A percentile compares a stretch with the other conserved stretches of the same genome.
These are phyloP conservation scores for Tokudaia muenninki DNA, from an alignment of 2,797 vertebrate genomes.

Conservation along the genomic window DNA sequence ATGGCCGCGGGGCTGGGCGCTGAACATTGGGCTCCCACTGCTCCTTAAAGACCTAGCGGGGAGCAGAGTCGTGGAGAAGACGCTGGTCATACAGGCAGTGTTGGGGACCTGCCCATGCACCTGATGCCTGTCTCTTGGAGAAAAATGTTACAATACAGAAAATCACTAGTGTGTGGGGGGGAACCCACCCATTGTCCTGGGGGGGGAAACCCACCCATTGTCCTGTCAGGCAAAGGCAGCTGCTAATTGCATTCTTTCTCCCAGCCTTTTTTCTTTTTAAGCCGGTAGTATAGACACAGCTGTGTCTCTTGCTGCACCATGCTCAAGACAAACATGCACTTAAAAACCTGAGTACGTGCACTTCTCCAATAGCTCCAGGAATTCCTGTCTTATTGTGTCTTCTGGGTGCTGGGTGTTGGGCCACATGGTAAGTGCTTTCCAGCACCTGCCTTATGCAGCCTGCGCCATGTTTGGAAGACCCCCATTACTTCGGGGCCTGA, in stretches of 20 bases:
- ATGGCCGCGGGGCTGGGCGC: neutral
- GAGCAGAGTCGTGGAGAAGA: accelerated
- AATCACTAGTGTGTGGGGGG: neutral
- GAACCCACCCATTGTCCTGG: neutral
- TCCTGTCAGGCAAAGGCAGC: slow-evolving; percentile 4
- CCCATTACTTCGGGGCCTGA: neutral
- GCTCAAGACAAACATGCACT: neutral
- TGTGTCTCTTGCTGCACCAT: accelerated
- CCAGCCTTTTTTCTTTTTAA: neutral
- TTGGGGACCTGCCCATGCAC: accelerated
- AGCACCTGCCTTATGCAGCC: neutral
- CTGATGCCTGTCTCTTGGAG: neutral
- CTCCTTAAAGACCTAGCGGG: neutral
- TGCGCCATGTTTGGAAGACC: neutral
- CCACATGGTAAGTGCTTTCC: neutral
- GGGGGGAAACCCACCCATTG: neutral
- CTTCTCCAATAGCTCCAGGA: neutral
- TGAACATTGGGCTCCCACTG: accelerated
- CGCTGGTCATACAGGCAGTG: no score
- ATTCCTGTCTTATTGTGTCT: neutral
- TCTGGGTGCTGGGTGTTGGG: neutral
- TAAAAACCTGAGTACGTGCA: neutral
- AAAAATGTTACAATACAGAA: slow-evolving; percentile 12
- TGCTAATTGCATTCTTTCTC: neutral
- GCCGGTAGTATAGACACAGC: neutral